Conservation (phyloP, 2,113 vertebrate species). For the Myrmecophaga tridactyla region DNA sequence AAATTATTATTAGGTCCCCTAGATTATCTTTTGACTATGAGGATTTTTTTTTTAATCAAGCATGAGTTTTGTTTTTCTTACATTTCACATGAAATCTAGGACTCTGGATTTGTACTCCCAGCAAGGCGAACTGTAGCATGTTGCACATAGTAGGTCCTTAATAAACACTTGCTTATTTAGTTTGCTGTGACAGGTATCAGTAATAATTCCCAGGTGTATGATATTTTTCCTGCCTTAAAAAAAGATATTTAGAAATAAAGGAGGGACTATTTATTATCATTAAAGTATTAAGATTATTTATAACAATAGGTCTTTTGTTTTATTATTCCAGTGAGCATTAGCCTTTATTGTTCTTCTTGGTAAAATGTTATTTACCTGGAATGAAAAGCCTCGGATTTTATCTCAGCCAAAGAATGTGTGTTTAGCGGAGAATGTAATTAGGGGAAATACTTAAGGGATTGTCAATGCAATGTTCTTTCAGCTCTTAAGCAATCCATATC, state of each 20-base stretch:
- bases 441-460: slow-evolving; percentile 63
- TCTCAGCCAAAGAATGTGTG: slow-evolving; percentile 66
- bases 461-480: slow-evolving; percentile 56
- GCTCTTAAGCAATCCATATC: slow-evolving; percentile 65
- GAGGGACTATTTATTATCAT: slow-evolving; percentile 50
- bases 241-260: slow-evolving; percentile 46
- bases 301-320: slow-evolving; percentile 63
- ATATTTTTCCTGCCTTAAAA: neutral
- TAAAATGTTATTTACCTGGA: slow-evolving; percentile 69
- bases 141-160: slow-evolving; percentile 31
- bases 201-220: slow-evolving; percentile 1
- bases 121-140: neutral
- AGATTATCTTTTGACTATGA: neutral
- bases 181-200: neutral
- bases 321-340: slow-evolving; percentile 52
- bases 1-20: neutral
- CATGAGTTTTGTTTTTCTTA: neutral
- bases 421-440: slow-evolving; percentile 63
- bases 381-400: slow-evolving; percentile 58
- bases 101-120: neutral
- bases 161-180: neutral
- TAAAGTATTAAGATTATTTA: slow-evolving; percentile 53
- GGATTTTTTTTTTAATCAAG: neutral
- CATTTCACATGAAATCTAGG: neutral
- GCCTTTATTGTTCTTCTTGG: slow-evolving; percentile 60